Conservation (phyloP, 2,888 invertebrate species). For the Oscheius sp. region DNA sequence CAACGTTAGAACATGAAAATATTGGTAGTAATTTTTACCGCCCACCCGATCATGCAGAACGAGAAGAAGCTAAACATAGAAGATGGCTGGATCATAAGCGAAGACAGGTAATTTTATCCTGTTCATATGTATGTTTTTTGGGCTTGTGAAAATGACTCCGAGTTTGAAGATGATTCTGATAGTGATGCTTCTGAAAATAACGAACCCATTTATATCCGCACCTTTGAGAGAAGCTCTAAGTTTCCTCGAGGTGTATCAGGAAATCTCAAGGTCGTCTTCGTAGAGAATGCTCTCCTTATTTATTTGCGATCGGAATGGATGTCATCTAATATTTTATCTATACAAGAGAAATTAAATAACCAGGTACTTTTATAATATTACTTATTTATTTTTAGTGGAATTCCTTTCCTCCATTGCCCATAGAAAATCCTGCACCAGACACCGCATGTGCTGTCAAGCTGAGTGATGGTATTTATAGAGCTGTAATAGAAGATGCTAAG, state of each 20-base stretch:
- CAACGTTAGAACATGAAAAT: conserved; percentile 18
- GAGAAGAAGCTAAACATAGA: conserved; percentile 17
- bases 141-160: conserved; percentile 22
- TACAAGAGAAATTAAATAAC: not conserved
- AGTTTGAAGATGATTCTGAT: conserved; percentile 9
- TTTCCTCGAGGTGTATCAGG: not conserved
- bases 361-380: not conserved
- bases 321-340: not conserved
- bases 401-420: not conserved
- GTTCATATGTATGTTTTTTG: not conserved
- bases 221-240: conserved; percentile 11
- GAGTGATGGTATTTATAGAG: not conserved
- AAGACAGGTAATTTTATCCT: not conserved
- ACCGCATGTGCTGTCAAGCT: not conserved
- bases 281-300: conserved; percentile 18
- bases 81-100: conserved; percentile 18
- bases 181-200: not conserved
- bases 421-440: not conserved
- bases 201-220: conserved; percentile 1
- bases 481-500: not conserved
- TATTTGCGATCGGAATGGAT: conserved; percentile 21
- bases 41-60: not conserved
- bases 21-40: conserved; percentile 23
- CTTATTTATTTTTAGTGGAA: conserved; percentile 8
- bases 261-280: not conserved